Base-by-base conservation (phyloP, 1,140 invertebrate species). In the Aphaenogaster rudis region DNA sequence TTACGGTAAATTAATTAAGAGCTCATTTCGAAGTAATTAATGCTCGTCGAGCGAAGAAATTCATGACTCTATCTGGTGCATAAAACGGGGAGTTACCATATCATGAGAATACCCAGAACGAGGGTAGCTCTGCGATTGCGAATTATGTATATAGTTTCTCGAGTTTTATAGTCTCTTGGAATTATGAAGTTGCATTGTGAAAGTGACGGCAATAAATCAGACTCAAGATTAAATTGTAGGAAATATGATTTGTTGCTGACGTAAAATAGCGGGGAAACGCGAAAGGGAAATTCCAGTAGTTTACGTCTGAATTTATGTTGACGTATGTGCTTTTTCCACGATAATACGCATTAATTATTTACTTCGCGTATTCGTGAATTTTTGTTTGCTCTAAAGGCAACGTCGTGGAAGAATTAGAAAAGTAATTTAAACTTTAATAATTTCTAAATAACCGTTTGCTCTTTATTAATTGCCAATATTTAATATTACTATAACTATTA, bases 241-340 rank as follows among this genome's bases (percentile, higher is more conserved):
- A 84, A 84, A 76, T 64, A 63, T 74, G 69, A 84, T 84, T 84
- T 76, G 66, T 84, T 76, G 54, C 50, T 59, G 69, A 63, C 57
- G 33, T 84, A 48, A 84, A 84, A 84, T 59, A 84, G 28, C 28
- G 28, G 42, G 28, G n/a, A 42, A 48, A 74, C 57, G 54, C 80
- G 3, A 52, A 72, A 84, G 45, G 33, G 42, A 63, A 84, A 76
- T 69, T 81, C 33, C n/a, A 50, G 45, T 64, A 72, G 48, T 76
- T 61, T 61, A 59, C 28, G 11, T 76, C 28, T 28, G 13, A 52
- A 45, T 76, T 45, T 76, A 59, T 59, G 64, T 69, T n/a, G 48
- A 66, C 36, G 48, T 54, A 69, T 42, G 36, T 81, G 21, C 9
- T 33, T 69, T 57, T 69, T 52, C 2, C 33, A 21, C 33, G 33